These are phyloP conservation scores for Dryas iulia DNA, from an alignment of 1,140 invertebrate genomes.

Conservation along the genomic window DNA sequence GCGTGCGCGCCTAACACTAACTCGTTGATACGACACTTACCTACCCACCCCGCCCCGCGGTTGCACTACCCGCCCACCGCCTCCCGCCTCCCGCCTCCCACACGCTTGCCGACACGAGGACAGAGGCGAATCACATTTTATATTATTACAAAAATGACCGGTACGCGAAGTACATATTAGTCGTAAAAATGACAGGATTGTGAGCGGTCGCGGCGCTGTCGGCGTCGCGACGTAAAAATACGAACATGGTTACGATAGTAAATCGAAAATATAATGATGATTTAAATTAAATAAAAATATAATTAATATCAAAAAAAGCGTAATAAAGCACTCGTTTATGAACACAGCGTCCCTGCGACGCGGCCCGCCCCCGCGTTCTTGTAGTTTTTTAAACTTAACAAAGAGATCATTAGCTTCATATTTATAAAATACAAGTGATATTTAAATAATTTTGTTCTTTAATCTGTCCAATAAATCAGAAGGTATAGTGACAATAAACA, in stretches of 20 bases:
- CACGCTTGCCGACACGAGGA: neutral
- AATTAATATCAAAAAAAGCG: conserved; percentile 70
- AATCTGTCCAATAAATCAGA: neutral
- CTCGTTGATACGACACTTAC: conserved; percentile 76
- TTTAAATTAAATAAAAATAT: conserved; percentile 58
- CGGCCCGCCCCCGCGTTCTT: neutral
- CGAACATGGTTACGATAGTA: conserved; percentile 26
- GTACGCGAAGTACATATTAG: neutral
- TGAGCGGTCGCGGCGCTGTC: conserved; percentile 9
- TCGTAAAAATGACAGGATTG: neutral
- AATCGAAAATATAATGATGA: conserved; percentile 59
- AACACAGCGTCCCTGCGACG: conserved; percentile 44
- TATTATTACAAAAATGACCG: conserved; percentile 5
- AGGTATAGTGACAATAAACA: neutral
- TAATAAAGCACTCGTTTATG: conserved; percentile 73
- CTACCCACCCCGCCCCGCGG: conserved; percentile 8
- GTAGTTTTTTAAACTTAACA: neutral
- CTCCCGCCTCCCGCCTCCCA: neutral
- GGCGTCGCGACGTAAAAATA: neutral
- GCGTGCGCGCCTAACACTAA: conserved; percentile 53
- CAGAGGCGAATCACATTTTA: neutral
- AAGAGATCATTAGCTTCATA: neutral
- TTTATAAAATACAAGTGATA: neutral
- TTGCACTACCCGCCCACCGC: conserved; percentile 1
- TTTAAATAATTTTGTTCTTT: neutral